Evolutionary conservation across 1,140 invertebrate species (phyloP), one percentile per base, ranked within the genome.

Genomic region (Adelges cooleyi): DNA sequence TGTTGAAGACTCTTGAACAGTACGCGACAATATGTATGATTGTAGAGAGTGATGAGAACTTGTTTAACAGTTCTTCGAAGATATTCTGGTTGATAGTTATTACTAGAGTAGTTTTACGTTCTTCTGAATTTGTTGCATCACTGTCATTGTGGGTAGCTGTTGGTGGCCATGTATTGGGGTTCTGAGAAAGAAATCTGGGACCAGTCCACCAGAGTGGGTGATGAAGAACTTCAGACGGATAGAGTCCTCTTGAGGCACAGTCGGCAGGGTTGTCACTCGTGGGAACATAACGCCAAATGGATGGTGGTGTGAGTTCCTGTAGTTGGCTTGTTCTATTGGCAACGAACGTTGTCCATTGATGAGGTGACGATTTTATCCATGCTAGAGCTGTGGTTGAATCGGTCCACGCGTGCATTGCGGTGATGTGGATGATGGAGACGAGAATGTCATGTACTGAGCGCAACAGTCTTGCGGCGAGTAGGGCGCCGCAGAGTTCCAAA

Each of bases 201-300:
- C 54, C 54, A 11, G 4, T 17, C 17, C 23, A 42, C 23, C 33
- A 59, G 23, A 59, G 22, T 17, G 23, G 15, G 9, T 9, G 13
- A 5, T 3, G 10, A 5, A 59, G 4, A 17, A 59, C 9, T 17
- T 40, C 23, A 6, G 8, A 6, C 33, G 67, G 48, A 1, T 48
- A 10, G 4, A 65, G 6, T 18, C 67, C 67, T 42, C 67, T 20
- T n/a, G 67, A 66, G 3, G 23, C n/a, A 1, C 20, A 2, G 42
- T 68, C 67, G 3, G 67, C 67, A 22, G 72, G 73, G 68, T 76
- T 75, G 10, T 69, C 62, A n/a, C 2, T 23, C 10, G 44, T 20
- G 4, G n/a, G 23, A 13, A 68, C 65, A 33, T 68, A 65, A 48
- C 23, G 29, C 67, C 62, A 68, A 3, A 38, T 22, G 22, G 20